Conservation (phyloP, 2,113 vertebrate genomes). For the Aspidoscelis tigris region DNA sequence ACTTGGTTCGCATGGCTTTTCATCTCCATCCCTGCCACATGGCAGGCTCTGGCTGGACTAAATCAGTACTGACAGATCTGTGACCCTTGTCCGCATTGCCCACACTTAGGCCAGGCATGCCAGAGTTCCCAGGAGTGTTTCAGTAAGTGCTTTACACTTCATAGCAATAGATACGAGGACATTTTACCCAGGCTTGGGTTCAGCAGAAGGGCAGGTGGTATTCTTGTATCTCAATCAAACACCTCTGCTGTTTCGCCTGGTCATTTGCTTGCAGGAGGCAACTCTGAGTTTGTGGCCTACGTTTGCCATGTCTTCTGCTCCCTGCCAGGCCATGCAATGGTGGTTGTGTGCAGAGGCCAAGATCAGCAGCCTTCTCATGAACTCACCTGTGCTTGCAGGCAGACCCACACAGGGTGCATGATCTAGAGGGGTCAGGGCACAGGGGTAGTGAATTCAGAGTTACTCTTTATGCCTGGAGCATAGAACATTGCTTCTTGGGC, state of each 20-base stretch:
- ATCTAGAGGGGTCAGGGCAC: no score
- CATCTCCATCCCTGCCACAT: neutral
- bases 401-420: no score
- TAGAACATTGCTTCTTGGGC: no score
- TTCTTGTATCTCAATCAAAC: neutral
- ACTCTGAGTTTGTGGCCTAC: no score
- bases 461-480: no score
- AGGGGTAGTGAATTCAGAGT: no score
- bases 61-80: conserved; percentile 12
- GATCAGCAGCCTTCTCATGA: no score
- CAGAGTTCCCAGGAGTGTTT: conserved; percentile 43
- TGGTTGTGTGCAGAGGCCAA: no score
- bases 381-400: no score
- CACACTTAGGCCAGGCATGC: neutral
- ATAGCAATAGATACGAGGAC: conserved; percentile 76
- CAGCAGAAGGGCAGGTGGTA: conserved; percentile 75
- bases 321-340: no score
- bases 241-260: neutral
- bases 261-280: neutral
- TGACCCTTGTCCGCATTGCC: neutral
- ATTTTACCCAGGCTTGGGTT: conserved; percentile 79
- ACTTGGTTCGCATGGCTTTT: neutral
- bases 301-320: no score
- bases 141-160: conserved; percentile 56
- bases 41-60: neutral